Conservation (phyloP, 2,797 vertebrate species). For the Megalops cyprinoides region DNA sequence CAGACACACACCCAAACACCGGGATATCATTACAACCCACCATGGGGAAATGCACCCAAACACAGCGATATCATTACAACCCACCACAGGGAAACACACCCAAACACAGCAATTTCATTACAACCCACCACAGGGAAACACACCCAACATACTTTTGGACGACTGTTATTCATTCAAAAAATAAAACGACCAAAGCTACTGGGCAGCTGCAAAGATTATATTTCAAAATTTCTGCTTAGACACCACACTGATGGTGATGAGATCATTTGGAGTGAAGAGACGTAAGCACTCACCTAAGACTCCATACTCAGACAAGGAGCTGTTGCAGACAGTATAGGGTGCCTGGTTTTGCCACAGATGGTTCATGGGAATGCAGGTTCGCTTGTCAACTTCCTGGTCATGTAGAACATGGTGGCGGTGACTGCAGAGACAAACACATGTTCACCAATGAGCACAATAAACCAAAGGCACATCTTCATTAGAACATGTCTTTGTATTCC, state of each 20-base stretch:
- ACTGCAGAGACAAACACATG: constrained; percentile 59
- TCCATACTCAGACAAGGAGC: constrained; percentile 90
- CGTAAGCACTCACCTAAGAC: constrained; percentile 80
- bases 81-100: not conserved
- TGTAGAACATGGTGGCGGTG: constrained; percentile 94
- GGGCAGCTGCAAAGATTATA: no score
- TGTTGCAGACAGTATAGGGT: constrained; percentile 93
- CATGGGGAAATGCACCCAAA: not conserved
- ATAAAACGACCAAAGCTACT: no score
- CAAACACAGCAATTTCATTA: not conserved
- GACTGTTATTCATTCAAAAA: no score
- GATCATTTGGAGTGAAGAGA: not conserved
- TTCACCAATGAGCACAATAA: not conserved
- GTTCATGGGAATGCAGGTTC: constrained; percentile 92
- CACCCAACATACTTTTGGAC: no score
- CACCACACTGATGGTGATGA: not conserved
- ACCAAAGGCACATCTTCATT: not conserved
- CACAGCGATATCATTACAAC: not conserved
- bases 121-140: not conserved
- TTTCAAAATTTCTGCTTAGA: no score
- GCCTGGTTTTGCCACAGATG: constrained; percentile 87
- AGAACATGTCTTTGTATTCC: no score
- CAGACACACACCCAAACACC: not conserved
- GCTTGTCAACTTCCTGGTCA: constrained; percentile 92
- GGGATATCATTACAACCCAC: not conserved